phyloP scores from a whole-genome alignment of 2,797 vertebrate species.

The Sus cebifrons region DNA sequence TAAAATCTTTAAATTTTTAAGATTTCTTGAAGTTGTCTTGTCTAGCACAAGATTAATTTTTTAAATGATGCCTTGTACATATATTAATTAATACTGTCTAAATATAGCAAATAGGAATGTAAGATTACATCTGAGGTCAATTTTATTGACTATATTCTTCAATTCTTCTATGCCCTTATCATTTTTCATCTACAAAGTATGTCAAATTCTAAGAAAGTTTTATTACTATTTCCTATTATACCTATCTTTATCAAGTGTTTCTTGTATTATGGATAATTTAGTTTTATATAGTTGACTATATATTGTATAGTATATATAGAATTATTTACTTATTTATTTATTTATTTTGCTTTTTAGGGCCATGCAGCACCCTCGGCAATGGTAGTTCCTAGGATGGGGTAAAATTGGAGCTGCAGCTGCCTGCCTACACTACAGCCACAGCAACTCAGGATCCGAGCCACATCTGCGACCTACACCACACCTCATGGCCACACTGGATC shows the following conservation, averaged over 20 bases:
- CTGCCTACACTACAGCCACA: too few relatives aligned
- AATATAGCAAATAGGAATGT: neutral
- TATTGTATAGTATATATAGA: neutral
- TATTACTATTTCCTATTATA: neutral
- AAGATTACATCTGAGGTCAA: neutral
- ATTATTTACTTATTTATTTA: too few relatives aligned
- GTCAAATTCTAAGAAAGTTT: neutral
- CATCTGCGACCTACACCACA: too few relatives aligned
- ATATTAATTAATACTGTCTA: neutral
- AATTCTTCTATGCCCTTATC: neutral
- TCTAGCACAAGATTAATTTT: neutral
- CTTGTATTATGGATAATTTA: constrained; percentile 57
- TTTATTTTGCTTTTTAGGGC: too few relatives aligned
- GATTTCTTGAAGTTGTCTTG: neutral
- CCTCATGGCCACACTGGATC: too few relatives aligned
- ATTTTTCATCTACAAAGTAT: neutral
- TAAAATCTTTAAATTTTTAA: constrained; percentile 49
- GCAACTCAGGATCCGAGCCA: too few relatives aligned
- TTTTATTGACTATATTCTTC: constrained; percentile 39
- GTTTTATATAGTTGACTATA: neutral
- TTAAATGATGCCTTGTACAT: neutral
- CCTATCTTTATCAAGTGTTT: constrained; percentile 4
- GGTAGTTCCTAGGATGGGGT: too few relatives aligned
- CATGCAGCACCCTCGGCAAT: too few relatives aligned
- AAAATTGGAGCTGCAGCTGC: too few relatives aligned